Base-by-base conservation (phyloP, 2,797 vertebrate species). In the Typhlichthys eigenmanni region DNA sequence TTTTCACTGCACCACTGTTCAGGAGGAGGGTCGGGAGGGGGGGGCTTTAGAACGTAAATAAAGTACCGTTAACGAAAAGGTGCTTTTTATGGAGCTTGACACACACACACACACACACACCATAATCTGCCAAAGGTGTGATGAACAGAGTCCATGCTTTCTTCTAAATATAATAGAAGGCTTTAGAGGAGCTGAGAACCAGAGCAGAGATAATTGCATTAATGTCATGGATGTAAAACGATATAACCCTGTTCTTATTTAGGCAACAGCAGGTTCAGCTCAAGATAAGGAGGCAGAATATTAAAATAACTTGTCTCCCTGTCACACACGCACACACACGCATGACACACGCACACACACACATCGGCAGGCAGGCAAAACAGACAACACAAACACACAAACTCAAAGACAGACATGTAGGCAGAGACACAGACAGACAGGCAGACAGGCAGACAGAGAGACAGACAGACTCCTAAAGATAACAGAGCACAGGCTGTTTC, bases 1-100 rank as follows among this genome's bases (percentile, higher is more conserved):
- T 52, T 75, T 66, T 80, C 67, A 83, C 75, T 79, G 70, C 62
- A 55, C 70, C 55, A 74, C 76, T 84, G 84, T 83, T 81, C 73
- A 16, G 66, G 34, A 47, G 46, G 60, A 0, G 45, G 38, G n/a
- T n/a, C n/a, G n/a, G n/a, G n/a, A n/a, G n/a, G n/a, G n/a, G 45
- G 8, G 34, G 0, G 16, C 24, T 29, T 29, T 29, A 29, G 3
- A 29, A 29, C 24, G 3, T 29, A 29, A 29, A 29, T 29, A 29
- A 29, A 29, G 3, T 29, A 29, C 3, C 24, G 24, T 29, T 29
- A 29, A 29, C 4, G 24, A 29, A 29, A 29, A 29, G 3, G 24
- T 29, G 24, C 24, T 29, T 52, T 16, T 11, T 0, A 17, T 17
- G 50, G 19, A 13, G 12, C 11, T 29, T 54, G 4, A 12, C 52